Base-by-base conservation (phyloP, 2,888 invertebrate genomes). In the Clunio marinus region DNA sequence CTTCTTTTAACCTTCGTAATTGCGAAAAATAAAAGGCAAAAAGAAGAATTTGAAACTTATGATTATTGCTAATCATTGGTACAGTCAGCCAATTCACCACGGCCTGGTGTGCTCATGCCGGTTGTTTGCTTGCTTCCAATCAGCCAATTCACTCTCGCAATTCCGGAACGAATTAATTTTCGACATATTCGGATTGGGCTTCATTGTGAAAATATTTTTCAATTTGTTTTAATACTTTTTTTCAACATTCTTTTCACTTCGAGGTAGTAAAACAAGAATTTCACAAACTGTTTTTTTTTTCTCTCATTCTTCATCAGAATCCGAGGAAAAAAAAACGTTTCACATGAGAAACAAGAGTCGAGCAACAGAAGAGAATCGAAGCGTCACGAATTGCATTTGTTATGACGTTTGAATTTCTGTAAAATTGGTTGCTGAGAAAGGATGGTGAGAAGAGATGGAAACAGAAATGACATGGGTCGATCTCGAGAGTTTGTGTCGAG, bases 341-440 rank as follows among this genome's bases (percentile, higher is more conserved):
- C 51, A 27, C 25, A 27, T 27, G 57, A 57, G 57, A 28, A 35
- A 20, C 20, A 24, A 55, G 24, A 32, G 32, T 32, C 10, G 22
- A 45, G 35, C 13, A 24, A 10, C 51, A 51, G 51, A 22, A 17
- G 51, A 55, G 55, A 66, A 66, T 55, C 55, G 66, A 66, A 66
- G 66, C 66, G 66, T 66, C 66, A 66, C 66, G 66, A 66, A 66
- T 66, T 66, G 66, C 66, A 66, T 66, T 66, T 66, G 55, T 55
- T 66, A 66, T 66, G 66, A 66, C 51, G 66, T 66, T 65, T 55
- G 66, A 66, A 55, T 66, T 66, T 66, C 66, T 66, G 28, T 66
- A 20, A 27, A 28, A 24, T 46, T 60, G 27, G 32, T 22, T 32
- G 35, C 17, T n/a, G 22, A 60, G 22, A 7, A 7, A 51, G 35